Percentiles rank a stretch among this genome's conserved stretches.
Evolutionary conservation across 2,113 vertebrate genomes (phyloP).

Genomic region (Brienomyrus brachyistius): DNA sequence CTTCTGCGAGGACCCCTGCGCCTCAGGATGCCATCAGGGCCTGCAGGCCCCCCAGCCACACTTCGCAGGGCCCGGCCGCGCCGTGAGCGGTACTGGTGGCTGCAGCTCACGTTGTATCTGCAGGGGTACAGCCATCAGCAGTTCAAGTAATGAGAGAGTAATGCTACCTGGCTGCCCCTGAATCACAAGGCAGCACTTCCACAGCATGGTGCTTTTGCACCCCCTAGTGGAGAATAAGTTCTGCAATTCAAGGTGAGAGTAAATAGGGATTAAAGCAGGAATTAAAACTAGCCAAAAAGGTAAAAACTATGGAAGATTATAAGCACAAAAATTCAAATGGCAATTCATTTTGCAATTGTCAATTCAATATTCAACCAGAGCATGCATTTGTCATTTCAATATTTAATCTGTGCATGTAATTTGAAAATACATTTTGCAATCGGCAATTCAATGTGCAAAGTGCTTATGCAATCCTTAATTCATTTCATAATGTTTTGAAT

Average conservation of each 20-base stretch:
- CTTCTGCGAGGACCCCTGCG: slow-evolving; percentile 78
- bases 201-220: background rate
- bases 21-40: slow-evolving; percentile 49
- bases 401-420: too few species aligned
- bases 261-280: background rate
- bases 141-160: background rate
- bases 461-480: too few species aligned
- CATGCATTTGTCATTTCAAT: too few species aligned
- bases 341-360: too few species aligned
- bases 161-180: background rate
- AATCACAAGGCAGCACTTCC: background rate
- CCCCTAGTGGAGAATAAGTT: background rate
- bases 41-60: slow-evolving; percentile 60
- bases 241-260: background rate
- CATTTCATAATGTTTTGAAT: too few species aligned
- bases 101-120: slow-evolving; percentile 97
- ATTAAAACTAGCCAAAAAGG: background rate
- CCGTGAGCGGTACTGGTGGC: slow-evolving; percentile 82
- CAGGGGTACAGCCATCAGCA: background rate
- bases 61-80: slow-evolving; percentile 70
- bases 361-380: too few species aligned
- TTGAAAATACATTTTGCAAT: too few species aligned
- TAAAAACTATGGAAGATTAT: too few species aligned
- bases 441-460: too few species aligned
- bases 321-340: too few species aligned